Percentiles rank a stretch among this genome's conserved stretches.
Conservation (phyloP, 2,113 vertebrate genomes). For the Psilopogon haemacephalus region DNA sequence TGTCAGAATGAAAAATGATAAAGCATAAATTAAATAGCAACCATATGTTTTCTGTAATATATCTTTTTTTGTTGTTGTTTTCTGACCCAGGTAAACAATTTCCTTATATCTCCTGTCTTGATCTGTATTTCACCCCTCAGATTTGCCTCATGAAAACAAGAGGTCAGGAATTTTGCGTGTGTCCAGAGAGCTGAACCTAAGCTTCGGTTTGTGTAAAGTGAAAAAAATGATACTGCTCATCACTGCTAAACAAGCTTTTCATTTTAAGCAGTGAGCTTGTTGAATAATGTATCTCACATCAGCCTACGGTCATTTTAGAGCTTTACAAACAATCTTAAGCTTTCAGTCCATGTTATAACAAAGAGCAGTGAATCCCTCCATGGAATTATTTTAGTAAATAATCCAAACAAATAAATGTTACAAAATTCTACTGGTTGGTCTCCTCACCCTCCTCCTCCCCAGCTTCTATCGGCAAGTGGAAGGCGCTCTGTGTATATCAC, state of each 20-base stretch:
- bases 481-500: background rate
- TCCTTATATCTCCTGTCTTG: constrained; percentile 33
- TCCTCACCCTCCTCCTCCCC: background rate
- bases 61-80: constrained; percentile 65
- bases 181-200: background rate
- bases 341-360: constrained; percentile 9
- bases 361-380: constrained; percentile 10
- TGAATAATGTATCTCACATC: background rate
- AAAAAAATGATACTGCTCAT: background rate
- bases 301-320: background rate
- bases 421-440: constrained; percentile 3
- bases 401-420: constrained; percentile 8
- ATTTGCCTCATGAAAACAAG: background rate
- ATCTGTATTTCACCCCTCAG: constrained; percentile 36
- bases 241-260: background rate
- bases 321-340: constrained; percentile 47
- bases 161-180: background rate
- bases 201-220: background rate
- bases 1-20: constrained; percentile 95
- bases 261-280: background rate
- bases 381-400: constrained; percentile 34
- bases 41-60: constrained; percentile 83
- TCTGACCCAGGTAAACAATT: constrained; percentile 69
- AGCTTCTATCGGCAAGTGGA: background rate
- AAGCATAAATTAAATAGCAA: constrained; percentile 90